Percentiles rank a stretch among this genome's conserved stretches.
phyloP scores from a whole-genome alignment of 2,113 vertebrate genomes.

The Chamaetylas fuelleborni region DNA sequence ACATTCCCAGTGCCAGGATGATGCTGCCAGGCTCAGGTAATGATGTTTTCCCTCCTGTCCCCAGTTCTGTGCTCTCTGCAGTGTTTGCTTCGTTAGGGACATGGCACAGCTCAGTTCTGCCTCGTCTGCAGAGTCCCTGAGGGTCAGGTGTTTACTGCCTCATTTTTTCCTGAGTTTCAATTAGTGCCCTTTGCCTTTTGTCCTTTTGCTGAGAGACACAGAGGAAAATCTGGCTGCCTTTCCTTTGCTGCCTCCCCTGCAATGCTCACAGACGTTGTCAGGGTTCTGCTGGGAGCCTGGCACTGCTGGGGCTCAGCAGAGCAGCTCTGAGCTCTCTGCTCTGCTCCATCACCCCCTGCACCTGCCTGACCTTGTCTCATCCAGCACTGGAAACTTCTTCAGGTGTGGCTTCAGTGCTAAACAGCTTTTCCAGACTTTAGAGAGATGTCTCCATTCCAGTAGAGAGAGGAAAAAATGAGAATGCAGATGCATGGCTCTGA shows the following conservation, averaged over 20 bases:
- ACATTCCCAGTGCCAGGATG: rapidly evolving
- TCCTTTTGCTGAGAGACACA: background rate
- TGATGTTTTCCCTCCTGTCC: background rate
- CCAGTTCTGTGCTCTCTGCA: background rate
- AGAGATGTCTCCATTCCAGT: background rate
- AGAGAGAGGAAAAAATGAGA: background rate
- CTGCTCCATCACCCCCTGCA: no score
- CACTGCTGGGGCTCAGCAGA: background rate
- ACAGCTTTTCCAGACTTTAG: background rate
- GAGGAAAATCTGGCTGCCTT: background rate
- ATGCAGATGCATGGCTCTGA: background rate
- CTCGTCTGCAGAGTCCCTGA: background rate
- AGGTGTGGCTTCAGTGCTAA: background rate
- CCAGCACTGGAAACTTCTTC: background rate
- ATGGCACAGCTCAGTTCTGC: background rate
- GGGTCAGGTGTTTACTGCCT: background rate
- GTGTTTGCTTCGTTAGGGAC: background rate
- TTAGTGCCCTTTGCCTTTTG: background rate
- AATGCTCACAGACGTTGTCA: rapidly evolving
- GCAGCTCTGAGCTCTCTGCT: background rate
- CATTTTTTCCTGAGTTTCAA: background rate
- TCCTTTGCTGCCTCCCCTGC: background rate
- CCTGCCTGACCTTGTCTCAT: background rate
- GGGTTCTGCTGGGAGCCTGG: background rate
- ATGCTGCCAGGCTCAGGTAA: background rate